Percentiles rank a stretch among this genome's conserved stretches.
Conservation (phyloP, 2,113 vertebrate species). For the Rhynchomys soricoides region DNA sequence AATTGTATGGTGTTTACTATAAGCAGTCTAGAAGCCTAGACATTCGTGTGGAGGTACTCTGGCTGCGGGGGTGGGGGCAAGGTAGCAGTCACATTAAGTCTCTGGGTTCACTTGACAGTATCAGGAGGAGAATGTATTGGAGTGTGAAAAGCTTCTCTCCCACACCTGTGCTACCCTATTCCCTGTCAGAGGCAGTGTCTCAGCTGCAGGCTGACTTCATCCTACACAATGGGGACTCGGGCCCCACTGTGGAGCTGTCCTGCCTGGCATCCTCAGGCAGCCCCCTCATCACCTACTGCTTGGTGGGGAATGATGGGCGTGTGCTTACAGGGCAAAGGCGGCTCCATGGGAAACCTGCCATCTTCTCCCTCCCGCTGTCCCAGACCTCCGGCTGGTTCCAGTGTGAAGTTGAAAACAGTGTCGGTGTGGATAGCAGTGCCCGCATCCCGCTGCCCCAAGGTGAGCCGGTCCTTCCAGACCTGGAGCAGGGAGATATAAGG, state of each 20-base stretch:
- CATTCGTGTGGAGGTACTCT: fast-evolving
- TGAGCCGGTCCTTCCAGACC: conserved; percentile 68
- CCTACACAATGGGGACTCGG: conserved; percentile 66
- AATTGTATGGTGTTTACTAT: too few relatives aligned
- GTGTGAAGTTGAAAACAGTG: conserved; percentile 80
- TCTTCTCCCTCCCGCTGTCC: conserved; percentile 79
- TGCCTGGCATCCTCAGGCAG: conserved; percentile 84
- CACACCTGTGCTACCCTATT: background rate
- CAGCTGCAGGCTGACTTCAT: conserved; percentile 81
- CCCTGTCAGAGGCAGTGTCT: conserved; percentile 82
- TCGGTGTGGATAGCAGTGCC: conserved; percentile 78
- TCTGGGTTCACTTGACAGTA: background rate
- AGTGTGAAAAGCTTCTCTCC: background rate
- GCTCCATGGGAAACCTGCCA: conserved; percentile 67
- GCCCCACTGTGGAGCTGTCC: conserved; percentile 81
- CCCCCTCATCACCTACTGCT: conserved; percentile 83
- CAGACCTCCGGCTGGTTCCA: conserved; percentile 63
- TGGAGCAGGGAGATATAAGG: too few relatives aligned
- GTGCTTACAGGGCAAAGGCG: conserved; percentile 11
- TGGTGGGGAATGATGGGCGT: conserved; percentile 73
- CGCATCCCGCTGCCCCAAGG: conserved; percentile 84
- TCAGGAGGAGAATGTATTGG: background rate
- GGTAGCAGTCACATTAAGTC: background rate
- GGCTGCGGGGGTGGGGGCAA: background rate
- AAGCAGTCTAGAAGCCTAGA: background rate